These are phyloP conservation scores for Calyptomena viridis DNA, from an alignment of 2,113 vertebrate genomes.

Conservation along the genomic window DNA sequence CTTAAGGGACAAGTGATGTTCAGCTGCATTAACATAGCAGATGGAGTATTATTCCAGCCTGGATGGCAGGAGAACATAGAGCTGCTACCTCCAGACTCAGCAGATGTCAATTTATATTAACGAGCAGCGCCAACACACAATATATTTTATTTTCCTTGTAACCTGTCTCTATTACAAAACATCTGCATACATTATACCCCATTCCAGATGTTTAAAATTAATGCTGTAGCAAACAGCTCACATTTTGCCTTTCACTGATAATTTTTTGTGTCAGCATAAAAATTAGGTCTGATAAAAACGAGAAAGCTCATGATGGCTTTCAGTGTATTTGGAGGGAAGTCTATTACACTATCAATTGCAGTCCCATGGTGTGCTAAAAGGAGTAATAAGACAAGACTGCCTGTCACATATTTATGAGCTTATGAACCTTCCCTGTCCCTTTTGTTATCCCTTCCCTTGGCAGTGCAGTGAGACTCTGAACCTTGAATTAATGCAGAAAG, in stretches of 20 bases:
- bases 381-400: slow-evolving; percentile 32
- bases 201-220: slow-evolving; percentile 34
- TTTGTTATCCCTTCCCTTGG: slow-evolving; percentile 49
- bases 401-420: slow-evolving; percentile 52
- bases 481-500: background rate
- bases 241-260: background rate
- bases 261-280: background rate
- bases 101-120: slow-evolving; percentile 70
- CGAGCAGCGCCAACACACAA: slow-evolving; percentile 27
- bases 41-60: slow-evolving; percentile 20
- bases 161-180: slow-evolving; percentile 52
- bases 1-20: slow-evolving; percentile 41
- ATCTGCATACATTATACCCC: background rate
- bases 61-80: slow-evolving; percentile 1
- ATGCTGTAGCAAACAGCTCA: background rate
- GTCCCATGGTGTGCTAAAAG: background rate
- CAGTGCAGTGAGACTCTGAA: background rate
- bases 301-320: background rate
- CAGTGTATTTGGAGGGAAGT: background rate
- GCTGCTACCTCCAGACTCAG: slow-evolving; percentile 46
- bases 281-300: slow-evolving; percentile 28
- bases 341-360: slow-evolving; percentile 15
- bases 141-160: slow-evolving; percentile 60
- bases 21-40: slow-evolving; percentile 13
- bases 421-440: slow-evolving; percentile 41